Base-by-base conservation (phyloP, 2,113 vertebrate genomes). In the Orycteropus afer region DNA sequence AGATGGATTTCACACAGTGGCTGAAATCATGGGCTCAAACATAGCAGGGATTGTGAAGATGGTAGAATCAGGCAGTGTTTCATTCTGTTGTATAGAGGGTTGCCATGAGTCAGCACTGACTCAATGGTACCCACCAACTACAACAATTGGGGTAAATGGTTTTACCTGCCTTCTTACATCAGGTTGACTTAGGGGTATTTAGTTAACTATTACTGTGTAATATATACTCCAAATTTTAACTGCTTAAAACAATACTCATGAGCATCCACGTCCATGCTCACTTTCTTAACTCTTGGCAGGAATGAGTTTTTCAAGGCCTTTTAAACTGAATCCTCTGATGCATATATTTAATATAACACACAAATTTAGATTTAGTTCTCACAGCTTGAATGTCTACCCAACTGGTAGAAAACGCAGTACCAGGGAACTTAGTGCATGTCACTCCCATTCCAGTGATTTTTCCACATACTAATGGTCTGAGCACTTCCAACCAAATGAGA, bases 81-180 rank as follows among this genome's bases (percentile, higher is more conserved):
- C n/a, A n/a, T n/a, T n/a, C n/a, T n/a, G n/a, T n/a, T n/a, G n/a
- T n/a, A n/a, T n/a, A n/a, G n/a, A n/a, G n/a, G n/a, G n/a, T n/a
- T n/a, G n/a, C n/a, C n/a, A n/a, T n/a, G n/a, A n/a, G n/a, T n/a
- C n/a, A n/a, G n/a, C n/a, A n/a, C n/a, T n/a, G n/a, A n/a, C n/a
- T n/a, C n/a, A n/a, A n/a, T n/a, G n/a, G n/a, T n/a, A n/a, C n/a
- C n/a, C n/a, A n/a, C n/a, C n/a, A 57, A 57, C 55, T 20, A 57
- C 17, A 3, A 14, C 22, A 57, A 18, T 98, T 98, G 37, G 98
- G 98, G 92, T 99, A 99, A 93, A 98, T 99, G 97, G 98, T 99
- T 97, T 99, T 98, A 57, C 98, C 98, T 89, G 98, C 98, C 34
- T 40, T 86, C 40, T 57, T 57, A 57, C 55, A 57, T 57, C 18